Base-by-base conservation (phyloP, 2,888 invertebrate species). In the Plutella xylostella region DNA sequence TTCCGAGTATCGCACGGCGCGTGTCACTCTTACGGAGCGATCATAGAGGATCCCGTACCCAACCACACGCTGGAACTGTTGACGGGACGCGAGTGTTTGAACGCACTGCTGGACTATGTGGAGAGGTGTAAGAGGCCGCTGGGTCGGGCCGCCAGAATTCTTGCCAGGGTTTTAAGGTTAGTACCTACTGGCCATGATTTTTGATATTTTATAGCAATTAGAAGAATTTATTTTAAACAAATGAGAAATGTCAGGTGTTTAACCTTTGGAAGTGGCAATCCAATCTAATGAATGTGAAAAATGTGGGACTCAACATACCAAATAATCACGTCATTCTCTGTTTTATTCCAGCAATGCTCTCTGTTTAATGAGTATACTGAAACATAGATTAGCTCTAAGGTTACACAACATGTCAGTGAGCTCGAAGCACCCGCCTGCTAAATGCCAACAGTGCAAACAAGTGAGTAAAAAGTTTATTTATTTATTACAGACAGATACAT, bases 121-220 rank as follows among this genome's bases (percentile, higher is more conserved):
- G 72, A 76, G 49, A 61, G 72, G 20, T 79, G 84, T 50, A 76
- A 71, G 42, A 63, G 76, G 33, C 85, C 86, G 0, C 58, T 74
- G 42, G 83, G 83, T 17, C 65, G 85, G 48, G 86, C 85, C 0
- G 78, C 84, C 2, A 69, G 78, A 20, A 86, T 87, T 50, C 67
- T 88, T n/a, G 73, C 71, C 6, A 75, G 79, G 50, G 83, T 88
- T 14, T 65, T 86, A 40, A 82, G 85, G 87, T 87, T 61, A 52
- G 35, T 19, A 7, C 31, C n/a, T n/a, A n/a, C n/a, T 22, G 22
- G 22, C 5, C 22, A 22, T 5, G 22, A 22, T 22, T 22, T 6
- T 22, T 22, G 22, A 22, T n/a, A n/a, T n/a, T n/a, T n/a, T n/a
- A n/a, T n/a, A n/a, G n/a, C n/a, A n/a, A n/a, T n/a, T n/a, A n/a